Conservation (phyloP, 2,113 vertebrate genomes). For the western clawed frog (Xenopus tropicalis) region UCB_Xtro_10.0 CM004446.2:94521001-94521500, state of each 20-base stretch:
- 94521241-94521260: slow-evolving; percentile 18
- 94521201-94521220: neutral
- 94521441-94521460: slow-evolving; percentile 7
- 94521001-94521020: too few species aligned
- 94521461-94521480: neutral
- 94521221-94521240: slow-evolving; percentile 26
- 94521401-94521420: neutral
- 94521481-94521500: neutral
- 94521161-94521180: neutral
- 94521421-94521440: neutral
- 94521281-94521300: slow-evolving; percentile 40
- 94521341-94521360: slow-evolving; percentile 4
- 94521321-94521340: slow-evolving; percentile 17
- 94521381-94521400: slow-evolving; percentile 4
- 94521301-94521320: slow-evolving; percentile 5
- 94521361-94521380: neutral
- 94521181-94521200: neutral
- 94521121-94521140: neutral
- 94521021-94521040: too few species aligned
- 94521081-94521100: too few species aligned
- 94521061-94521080: too few species aligned
- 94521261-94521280: slow-evolving; percentile 21
- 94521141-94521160: neutral
- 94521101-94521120: neutral
- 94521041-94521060: too few species aligned